phyloP scores from a whole-genome alignment of 2,113 vertebrate species.

The Hippoglossus stenolepis region DNA sequence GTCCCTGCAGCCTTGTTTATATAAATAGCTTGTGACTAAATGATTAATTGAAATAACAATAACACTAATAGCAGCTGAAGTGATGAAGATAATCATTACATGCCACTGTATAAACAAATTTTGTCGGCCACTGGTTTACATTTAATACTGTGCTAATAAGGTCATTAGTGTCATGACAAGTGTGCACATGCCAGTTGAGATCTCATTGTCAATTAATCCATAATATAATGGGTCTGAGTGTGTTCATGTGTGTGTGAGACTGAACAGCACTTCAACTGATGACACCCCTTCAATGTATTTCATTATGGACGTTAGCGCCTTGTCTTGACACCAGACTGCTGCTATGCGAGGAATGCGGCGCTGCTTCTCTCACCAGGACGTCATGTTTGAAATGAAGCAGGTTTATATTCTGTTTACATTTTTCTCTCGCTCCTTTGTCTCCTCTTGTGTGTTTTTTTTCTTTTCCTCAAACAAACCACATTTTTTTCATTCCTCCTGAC shows the following conservation, averaged over 20 bases:
- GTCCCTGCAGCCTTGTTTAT: too few species aligned
- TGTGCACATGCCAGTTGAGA: neutral
- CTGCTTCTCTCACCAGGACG: slow-evolving; percentile 30
- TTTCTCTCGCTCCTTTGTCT: slow-evolving; percentile 24
- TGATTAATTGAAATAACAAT: neutral
- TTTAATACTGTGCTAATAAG: neutral
- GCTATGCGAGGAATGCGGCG: slow-evolving; percentile 51
- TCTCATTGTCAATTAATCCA: neutral
- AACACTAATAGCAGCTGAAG: neutral
- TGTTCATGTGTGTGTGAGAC: neutral
- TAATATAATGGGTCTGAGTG: neutral
- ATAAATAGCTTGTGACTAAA: neutral
- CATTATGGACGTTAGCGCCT: neutral
- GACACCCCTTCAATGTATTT: neutral
- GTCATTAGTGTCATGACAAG: neutral
- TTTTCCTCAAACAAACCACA: neutral
- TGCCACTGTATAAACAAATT: neutral
- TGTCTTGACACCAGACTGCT: neutral
- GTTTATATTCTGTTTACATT: neutral
- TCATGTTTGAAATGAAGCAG: slow-evolving; percentile 31
- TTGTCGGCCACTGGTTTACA: neutral
- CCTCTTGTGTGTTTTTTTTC: neutral
- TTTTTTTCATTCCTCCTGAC: slow-evolving; percentile 25
- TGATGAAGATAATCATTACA: neutral
- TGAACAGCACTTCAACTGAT: neutral